phyloP scores from a whole-genome alignment of 2,797 vertebrate species.

The Nothura maculosa region DNA sequence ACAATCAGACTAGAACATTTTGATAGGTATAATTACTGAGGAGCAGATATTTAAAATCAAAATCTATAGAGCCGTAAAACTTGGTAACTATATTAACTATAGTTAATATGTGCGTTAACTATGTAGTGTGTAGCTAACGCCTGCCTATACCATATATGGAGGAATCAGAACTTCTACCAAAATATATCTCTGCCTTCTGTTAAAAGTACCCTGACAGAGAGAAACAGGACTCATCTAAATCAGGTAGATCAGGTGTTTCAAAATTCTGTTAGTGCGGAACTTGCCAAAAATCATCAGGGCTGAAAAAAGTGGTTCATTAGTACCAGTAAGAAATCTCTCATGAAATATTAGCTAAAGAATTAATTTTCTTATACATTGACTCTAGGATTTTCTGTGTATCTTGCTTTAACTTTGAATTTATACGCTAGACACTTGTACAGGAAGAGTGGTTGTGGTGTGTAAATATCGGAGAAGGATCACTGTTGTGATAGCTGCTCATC shows the following conservation, averaged over 20 bases:
- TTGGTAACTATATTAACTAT: background rate
- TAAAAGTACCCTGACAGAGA: background rate
- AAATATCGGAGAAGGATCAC: background rate
- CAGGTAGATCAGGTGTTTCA: background rate
- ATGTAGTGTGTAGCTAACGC: background rate
- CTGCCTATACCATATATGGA: background rate
- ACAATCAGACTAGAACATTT: background rate
- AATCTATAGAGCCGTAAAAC: background rate
- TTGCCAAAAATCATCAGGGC: background rate
- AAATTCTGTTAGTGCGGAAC: background rate
- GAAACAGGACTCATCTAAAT: background rate
- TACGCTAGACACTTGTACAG: fast-evolving
- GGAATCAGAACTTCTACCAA: background rate
- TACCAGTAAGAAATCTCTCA: background rate
- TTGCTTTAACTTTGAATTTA: background rate
- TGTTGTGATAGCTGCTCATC: background rate
- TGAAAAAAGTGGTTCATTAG: background rate
- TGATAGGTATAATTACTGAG: background rate
- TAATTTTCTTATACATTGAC: fast-evolving
- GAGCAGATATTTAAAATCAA: background rate
- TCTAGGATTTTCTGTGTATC: background rate
- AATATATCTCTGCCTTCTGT: background rate
- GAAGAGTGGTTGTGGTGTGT: background rate
- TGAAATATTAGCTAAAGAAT: background rate
- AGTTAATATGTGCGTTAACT: background rate